Evolutionary conservation across 1,140 invertebrate genomes (phyloP).

Genomic region (Habropoda laboriosa): DNA sequence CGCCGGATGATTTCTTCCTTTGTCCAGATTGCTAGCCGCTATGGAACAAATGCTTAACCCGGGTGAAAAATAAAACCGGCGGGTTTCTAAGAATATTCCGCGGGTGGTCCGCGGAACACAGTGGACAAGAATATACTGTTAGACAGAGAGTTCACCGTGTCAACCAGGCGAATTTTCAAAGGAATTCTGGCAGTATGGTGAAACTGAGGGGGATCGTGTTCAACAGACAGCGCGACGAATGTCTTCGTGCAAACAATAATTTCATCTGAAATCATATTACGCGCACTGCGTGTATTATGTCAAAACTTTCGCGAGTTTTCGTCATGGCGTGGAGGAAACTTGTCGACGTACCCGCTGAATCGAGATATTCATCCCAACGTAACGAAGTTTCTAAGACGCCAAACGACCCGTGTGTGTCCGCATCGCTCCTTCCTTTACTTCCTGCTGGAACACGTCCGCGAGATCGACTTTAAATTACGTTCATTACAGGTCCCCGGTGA

Average conservation of each 20-base stretch:
- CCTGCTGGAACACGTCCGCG: constrained; percentile 11
- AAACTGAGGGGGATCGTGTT: background rate
- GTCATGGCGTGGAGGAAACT: constrained; percentile 20
- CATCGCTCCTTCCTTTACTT: background rate
- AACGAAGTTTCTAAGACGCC: constrained; percentile 44
- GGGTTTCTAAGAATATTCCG: too few relatives aligned
- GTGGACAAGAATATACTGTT: background rate
- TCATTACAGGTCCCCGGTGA: constrained; percentile 19
- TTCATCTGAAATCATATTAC: constrained; percentile 43
- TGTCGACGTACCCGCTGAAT: background rate
- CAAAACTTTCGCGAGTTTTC: constrained; percentile 39
- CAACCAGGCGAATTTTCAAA: constrained; percentile 2
- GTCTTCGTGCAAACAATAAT: constrained; percentile 47
- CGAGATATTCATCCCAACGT: constrained; percentile 47
- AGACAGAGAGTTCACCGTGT: background rate
- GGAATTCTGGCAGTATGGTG: background rate
- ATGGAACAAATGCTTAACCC: too few relatives aligned
- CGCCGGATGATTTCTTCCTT: too few relatives aligned
- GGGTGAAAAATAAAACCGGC: too few relatives aligned
- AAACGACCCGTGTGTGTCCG: constrained; percentile 27
- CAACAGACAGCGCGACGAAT: constrained; percentile 1
- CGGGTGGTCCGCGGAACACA: too few relatives aligned
- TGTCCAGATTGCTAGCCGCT: too few relatives aligned
- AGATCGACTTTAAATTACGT: constrained; percentile 49
- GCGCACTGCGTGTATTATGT: constrained; percentile 33